Evolutionary conservation across 2,797 vertebrate genomes (phyloP).

Genomic region (Bufotes viridis): DNA sequence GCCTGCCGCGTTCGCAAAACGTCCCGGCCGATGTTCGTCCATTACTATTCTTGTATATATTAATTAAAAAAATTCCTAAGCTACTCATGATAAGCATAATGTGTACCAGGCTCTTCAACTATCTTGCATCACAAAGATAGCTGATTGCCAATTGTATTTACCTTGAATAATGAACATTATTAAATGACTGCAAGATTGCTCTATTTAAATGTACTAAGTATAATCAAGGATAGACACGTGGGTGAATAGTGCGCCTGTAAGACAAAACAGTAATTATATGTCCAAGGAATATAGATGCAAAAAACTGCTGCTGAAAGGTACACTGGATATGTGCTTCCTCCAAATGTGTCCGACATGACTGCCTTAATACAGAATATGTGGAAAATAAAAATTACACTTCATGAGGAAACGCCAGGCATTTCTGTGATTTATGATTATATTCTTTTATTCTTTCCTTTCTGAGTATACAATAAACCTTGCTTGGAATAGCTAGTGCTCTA

Average conservation of each 20-base stretch:
- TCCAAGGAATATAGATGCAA: not conserved
- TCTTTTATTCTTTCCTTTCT: too few species aligned
- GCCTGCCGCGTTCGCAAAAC: too few species aligned
- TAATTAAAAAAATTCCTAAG: not conserved
- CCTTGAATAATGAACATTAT: constrained; percentile 29
- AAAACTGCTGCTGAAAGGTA: not conserved
- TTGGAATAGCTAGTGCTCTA: too few species aligned
- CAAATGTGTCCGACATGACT: too few species aligned
- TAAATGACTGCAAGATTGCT: constrained; percentile 15
- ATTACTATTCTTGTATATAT: too few species aligned
- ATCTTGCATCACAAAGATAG: constrained; percentile 23
- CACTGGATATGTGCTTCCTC: not conserved
- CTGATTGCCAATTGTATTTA: constrained; percentile 34
- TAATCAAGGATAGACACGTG: not conserved
- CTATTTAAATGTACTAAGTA: constrained; percentile 22
- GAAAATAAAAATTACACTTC: too few species aligned
- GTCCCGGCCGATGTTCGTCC: too few species aligned
- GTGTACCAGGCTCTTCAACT: not conserved
- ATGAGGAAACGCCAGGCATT: too few species aligned
- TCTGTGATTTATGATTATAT: too few species aligned
- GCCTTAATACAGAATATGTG: too few species aligned
- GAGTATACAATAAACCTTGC: too few species aligned
- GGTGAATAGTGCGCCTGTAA: not conserved
- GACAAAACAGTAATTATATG: constrained; percentile 22
- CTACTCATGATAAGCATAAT: constrained; percentile 1